Evolutionary conservation across 2,888 invertebrate genomes (phyloP).

Genomic region (Ormyrus nitidulus): DNA sequence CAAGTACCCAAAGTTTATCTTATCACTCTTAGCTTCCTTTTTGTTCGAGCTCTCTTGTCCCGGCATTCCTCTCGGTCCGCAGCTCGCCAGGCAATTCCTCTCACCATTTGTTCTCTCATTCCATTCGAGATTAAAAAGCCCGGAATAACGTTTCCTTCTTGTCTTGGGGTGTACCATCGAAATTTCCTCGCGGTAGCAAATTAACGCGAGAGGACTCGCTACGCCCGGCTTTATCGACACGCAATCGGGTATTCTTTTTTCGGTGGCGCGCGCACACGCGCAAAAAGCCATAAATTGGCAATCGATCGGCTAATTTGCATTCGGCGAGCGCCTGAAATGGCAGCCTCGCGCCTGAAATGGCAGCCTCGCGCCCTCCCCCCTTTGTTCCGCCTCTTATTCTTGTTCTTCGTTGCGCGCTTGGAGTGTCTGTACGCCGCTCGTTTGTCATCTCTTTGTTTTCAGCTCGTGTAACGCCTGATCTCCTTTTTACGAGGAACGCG

Average conservation of each 20-base stretch:
- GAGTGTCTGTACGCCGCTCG: conserved; percentile 9
- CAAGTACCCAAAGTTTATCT: too few relatives aligned
- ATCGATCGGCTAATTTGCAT: conserved; percentile 54
- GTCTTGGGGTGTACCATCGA: neutral
- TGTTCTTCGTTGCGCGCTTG: neutral
- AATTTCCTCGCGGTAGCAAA: conserved; percentile 6
- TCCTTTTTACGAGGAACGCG: neutral
- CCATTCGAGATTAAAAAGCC: neutral
- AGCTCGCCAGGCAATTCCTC: neutral
- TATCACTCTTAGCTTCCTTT: too few relatives aligned
- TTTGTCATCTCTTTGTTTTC: conserved; percentile 52
- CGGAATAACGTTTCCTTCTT: too few relatives aligned
- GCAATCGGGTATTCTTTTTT: conserved; percentile 15
- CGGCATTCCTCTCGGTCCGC: too few relatives aligned
- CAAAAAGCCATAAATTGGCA: conserved; percentile 51
- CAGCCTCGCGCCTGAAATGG: conserved; percentile 20
- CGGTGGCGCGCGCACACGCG: conserved; percentile 4
- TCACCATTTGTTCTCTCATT: neutral
- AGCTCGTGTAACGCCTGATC: conserved; percentile 23
- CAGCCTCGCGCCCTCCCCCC: neutral
- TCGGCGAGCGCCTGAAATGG: conserved; percentile 24
- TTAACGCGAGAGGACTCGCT: conserved; percentile 10
- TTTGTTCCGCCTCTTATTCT: neutral
- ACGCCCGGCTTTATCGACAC: neutral
- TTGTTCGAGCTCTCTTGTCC: too few relatives aligned